Conservation (phyloP, 2,888 invertebrate genomes). For the Nomada lathburiana region DNA sequence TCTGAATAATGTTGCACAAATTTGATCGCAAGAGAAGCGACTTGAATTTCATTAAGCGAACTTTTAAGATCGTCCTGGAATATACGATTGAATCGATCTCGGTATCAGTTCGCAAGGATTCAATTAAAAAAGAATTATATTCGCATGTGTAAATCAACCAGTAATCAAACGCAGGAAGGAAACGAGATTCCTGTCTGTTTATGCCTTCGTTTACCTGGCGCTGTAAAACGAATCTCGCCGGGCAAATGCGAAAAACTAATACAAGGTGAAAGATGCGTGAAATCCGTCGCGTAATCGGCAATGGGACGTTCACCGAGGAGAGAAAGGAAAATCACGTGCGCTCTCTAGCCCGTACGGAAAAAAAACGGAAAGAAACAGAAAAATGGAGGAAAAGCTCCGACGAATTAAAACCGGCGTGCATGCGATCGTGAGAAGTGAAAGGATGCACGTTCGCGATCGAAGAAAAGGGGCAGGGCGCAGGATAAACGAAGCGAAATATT, state of each 20-base stretch:
- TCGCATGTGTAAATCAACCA: too few species aligned
- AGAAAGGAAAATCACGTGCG: conserved; percentile 39
- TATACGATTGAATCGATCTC: not conserved
- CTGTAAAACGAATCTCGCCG: not conserved
- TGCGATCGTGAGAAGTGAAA: conserved; percentile 58
- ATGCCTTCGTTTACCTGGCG: not conserved
- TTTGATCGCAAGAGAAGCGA: not conserved
- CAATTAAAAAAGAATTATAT: too few species aligned
- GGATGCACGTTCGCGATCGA: conserved; percentile 44
- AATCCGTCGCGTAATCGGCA: not conserved
- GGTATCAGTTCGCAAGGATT: too few species aligned
- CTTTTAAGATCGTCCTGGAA: conserved; percentile 1
- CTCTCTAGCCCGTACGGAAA: not conserved
- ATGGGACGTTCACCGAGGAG: conserved; percentile 2
- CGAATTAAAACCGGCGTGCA: conserved; percentile 49
- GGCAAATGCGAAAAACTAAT: too few species aligned
- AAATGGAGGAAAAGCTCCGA: conserved; percentile 30
- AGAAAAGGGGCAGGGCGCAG: conserved; percentile 21
- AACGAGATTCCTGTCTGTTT: not conserved
- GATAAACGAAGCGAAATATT: conserved; percentile 45
- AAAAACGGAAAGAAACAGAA: not conserved
- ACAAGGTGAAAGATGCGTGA: not conserved
- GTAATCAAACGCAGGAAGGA: too few species aligned
- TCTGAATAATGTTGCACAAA: not conserved
- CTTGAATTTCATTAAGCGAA: not conserved